Percentiles rank a stretch among this genome's conserved stretches.
Conservation (phyloP, 2,888 invertebrate species). For the Diloba caeruleocephala region DNA sequence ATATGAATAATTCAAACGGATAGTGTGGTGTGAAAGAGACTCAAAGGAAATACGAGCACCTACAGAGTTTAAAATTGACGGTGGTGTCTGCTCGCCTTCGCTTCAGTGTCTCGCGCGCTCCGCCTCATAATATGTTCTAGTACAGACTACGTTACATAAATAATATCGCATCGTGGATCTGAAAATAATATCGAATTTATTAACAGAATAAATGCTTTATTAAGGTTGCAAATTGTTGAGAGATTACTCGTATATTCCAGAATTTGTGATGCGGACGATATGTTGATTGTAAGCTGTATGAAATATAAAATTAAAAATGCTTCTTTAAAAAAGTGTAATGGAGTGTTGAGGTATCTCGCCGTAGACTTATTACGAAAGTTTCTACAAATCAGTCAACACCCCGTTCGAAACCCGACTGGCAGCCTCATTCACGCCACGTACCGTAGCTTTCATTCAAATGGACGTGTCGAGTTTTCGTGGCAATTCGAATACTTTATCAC, state of each 20-base stretch:
- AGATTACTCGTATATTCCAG: too few relatives aligned
- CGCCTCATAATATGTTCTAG: constrained; percentile 22
- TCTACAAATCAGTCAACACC: constrained; percentile 58
- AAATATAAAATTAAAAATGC: constrained; percentile 1
- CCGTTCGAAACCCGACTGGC: constrained; percentile 22
- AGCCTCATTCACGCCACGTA: constrained; percentile 65
- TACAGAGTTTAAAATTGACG: constrained; percentile 80
- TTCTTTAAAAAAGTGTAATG: constrained; percentile 15
- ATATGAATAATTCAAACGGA: constrained; percentile 82
- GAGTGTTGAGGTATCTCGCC: constrained; percentile 22
- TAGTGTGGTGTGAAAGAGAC: constrained; percentile 78
- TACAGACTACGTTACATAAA: constrained; percentile 20
- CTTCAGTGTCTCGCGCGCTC: constrained; percentile 32
- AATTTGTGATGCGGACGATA: too few relatives aligned
- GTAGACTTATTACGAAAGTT: constrained; percentile 42
- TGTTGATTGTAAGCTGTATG: too few relatives aligned
- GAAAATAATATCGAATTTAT: constrained; percentile 7
- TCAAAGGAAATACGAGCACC: constrained; percentile 82
- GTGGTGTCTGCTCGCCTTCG: constrained; percentile 57
- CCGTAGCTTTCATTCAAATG: constrained; percentile 69
- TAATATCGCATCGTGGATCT: constrained; percentile 14
- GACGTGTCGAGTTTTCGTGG: constrained; percentile 63
- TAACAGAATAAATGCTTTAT: not conserved
- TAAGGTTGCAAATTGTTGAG: too few relatives aligned
- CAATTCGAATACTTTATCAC: constrained; percentile 68